These are phyloP conservation scores for Brachystomella parvula DNA, from an alignment of 1,140 invertebrate species.

Conservation along the genomic window DNA sequence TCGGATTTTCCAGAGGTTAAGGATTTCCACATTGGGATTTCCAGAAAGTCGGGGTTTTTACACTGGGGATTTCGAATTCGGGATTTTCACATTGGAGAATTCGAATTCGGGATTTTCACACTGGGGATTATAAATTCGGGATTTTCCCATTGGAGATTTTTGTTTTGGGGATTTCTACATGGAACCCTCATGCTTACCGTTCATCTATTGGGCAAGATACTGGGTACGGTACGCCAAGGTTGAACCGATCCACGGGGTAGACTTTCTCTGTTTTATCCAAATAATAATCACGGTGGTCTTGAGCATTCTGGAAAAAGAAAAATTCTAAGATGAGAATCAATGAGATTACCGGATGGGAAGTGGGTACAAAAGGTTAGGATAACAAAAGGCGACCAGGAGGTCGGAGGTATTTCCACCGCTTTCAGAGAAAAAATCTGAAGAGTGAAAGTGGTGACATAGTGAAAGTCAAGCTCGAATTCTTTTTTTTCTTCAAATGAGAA, in stretches of 20 bases:
- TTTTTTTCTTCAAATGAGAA: no score
- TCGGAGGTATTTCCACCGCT: background rate
- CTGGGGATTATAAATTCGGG: background rate
- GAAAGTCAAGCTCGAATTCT: no score
- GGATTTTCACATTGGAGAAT: background rate
- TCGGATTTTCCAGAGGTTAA: background rate
- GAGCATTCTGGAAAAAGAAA: conserved; percentile 12
- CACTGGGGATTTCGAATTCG: background rate
- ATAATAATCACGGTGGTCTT: conserved; percentile 30
- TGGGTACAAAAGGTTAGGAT: background rate
- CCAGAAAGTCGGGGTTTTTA: background rate
- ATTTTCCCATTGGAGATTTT: background rate
- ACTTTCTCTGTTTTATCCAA: conserved; percentile 31
- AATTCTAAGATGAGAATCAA: conserved; percentile 4
- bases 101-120: background rate
- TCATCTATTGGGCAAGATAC: conserved; percentile 31
- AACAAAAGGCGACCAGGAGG: background rate
- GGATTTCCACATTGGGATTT: background rate
- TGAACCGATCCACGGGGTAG: conserved; percentile 21
- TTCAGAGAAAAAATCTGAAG: no score
- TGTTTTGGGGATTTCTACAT: background rate
- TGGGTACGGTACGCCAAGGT: conserved; percentile 25
- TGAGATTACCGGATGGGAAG: background rate
- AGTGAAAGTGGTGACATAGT: no score
- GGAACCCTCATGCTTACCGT: conserved; percentile 15